Evolutionary conservation across 2,113 vertebrate genomes (phyloP).

Genomic region (Caranx ignobilis): DNA sequence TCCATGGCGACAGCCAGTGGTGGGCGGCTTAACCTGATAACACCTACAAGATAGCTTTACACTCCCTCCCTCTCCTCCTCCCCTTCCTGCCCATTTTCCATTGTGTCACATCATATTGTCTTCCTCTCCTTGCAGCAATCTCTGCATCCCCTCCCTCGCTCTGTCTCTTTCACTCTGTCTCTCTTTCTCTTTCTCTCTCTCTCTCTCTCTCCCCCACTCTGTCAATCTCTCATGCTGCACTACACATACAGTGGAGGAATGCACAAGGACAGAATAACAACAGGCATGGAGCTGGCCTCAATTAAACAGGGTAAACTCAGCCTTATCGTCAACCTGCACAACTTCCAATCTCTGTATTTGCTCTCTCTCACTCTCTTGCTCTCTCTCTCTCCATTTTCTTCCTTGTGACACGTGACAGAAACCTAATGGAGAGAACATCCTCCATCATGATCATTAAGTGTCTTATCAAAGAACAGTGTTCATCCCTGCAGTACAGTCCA

Average conservation of each 20-base stretch:
- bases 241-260: constrained; percentile 48
- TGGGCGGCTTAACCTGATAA: constrained; percentile 69
- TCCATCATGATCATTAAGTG: neutral
- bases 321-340: neutral
- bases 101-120: constrained; percentile 53
- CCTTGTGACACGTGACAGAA: neutral
- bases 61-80: neutral
- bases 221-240: constrained; percentile 30
- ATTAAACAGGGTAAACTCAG: constrained; percentile 30
- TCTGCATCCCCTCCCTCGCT: constrained; percentile 20
- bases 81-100: constrained; percentile 25
- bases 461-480: neutral
- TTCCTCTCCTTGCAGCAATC: constrained; percentile 30
- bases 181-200: constrained; percentile 16
- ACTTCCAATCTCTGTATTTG: neutral
- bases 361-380: neutral
- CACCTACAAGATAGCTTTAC: constrained; percentile 54
- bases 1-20: constrained; percentile 69
- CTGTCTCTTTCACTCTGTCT: neutral
- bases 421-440: neutral
- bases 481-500: neutral
- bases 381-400: neutral
- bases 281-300: constrained; percentile 24
- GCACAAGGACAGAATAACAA: constrained; percentile 50
- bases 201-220: constrained; percentile 16